Percentiles rank a stretch among this genome's conserved stretches.
Conservation (phyloP, 1,140 invertebrate genomes). For the Lasioglossum albipes region DNA sequence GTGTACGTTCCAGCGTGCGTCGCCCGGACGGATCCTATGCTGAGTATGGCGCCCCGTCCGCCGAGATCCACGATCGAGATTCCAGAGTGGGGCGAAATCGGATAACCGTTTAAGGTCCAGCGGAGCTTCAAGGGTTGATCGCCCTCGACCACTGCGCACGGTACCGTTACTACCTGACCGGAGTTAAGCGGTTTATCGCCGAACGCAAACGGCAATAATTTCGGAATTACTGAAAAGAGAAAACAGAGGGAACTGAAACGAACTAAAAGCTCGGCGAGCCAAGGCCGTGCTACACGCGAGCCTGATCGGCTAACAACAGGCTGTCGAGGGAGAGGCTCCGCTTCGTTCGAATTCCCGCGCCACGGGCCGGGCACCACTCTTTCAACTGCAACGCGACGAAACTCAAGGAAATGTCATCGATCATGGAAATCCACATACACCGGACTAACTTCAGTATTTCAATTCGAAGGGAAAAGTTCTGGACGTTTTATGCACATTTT, state of each 20-base stretch:
- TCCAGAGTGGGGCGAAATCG: conserved; percentile 82
- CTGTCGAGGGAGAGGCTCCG: no score
- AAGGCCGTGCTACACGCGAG: neutral
- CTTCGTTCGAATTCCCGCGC: no score
- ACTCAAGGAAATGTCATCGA: no score
- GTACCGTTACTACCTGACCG: conserved; percentile 80
- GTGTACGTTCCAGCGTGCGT: conserved; percentile 90
- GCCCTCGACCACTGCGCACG: conserved; percentile 79
- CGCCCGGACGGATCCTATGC: conserved; percentile 86
- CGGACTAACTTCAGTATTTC: no score
- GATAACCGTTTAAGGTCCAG: conserved; percentile 83
- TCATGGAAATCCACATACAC: no score
- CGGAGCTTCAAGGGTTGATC: conserved; percentile 82
- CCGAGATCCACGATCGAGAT: conserved; percentile 84
- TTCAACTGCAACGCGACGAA: no score
- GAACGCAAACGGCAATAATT: conserved; percentile 83
- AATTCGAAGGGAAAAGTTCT: no score
- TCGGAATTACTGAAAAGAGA: conserved; percentile 82
- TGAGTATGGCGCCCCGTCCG: conserved; percentile 85
- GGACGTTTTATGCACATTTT: no score
- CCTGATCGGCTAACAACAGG: no score
- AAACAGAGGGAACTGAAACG: conserved; percentile 50
- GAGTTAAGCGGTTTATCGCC: conserved; percentile 81
- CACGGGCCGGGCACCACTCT: no score
- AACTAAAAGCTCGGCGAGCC: neutral